Evolutionary conservation across 2,888 invertebrate species (phyloP).

Genomic region (Eucera pruinosa): DNA sequence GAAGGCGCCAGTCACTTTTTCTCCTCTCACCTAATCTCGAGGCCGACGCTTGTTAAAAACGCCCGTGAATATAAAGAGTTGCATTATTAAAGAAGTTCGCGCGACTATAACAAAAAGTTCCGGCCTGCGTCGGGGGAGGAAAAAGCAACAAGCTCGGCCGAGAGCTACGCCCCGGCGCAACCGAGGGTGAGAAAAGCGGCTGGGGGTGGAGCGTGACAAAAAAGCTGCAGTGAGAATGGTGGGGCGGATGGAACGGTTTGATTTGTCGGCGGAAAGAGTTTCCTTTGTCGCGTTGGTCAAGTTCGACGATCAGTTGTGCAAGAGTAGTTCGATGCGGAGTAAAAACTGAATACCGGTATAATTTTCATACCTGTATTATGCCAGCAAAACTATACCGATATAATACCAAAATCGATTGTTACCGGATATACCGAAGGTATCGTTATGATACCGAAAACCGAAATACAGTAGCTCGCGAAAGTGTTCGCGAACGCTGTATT

Average conservation of each 20-base stretch:
- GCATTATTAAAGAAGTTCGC: constrained; percentile 85
- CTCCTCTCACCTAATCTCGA: constrained; percentile 79
- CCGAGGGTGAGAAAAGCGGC: constrained; percentile 50
- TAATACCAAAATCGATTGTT: too few relatives aligned
- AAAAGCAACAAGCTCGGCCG: constrained; percentile 73
- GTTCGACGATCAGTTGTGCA: not conserved
- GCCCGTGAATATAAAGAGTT: constrained; percentile 85
- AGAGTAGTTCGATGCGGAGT: not conserved
- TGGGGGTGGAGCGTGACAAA: constrained; percentile 57
- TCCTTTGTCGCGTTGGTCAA: not conserved
- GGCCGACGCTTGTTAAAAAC: constrained; percentile 83
- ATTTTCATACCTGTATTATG: too few relatives aligned
- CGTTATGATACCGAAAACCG: too few relatives aligned
- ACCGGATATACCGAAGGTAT: too few relatives aligned
- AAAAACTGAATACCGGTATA: too few relatives aligned
- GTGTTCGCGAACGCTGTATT: too few relatives aligned
- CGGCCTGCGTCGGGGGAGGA: constrained; percentile 67
- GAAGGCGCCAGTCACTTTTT: constrained; percentile 48
- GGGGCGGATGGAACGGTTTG: constrained; percentile 45
- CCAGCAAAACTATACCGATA: too few relatives aligned
- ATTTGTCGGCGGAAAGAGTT: constrained; percentile 40
- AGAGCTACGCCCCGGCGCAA: constrained; percentile 35
- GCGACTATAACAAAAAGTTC: constrained; percentile 83
- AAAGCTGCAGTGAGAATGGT: constrained; percentile 45
- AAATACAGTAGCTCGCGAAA: too few relatives aligned